Base-by-base conservation (phyloP, 2,888 invertebrate genomes). In the Abrostola triplasia region DNA sequence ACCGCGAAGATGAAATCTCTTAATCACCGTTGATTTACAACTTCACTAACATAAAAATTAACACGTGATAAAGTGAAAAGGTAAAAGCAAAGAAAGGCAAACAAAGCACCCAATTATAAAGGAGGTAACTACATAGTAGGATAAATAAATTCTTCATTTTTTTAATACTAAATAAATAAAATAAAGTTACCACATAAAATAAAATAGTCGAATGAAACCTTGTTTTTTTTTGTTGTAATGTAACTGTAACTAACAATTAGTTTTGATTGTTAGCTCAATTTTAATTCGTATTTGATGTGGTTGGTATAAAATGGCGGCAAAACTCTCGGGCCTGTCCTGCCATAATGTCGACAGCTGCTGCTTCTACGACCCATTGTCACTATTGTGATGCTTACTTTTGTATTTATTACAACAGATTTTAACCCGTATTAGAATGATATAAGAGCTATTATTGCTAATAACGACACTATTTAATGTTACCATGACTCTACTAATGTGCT, bases 301-400 rank as follows among this genome's bases (percentile, higher is more conserved):
- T 51, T 42, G 49, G 36, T 44, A 50, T 57, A 59, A 79, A 78
- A 76, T 76, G 79, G 79, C 79, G 79, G 77, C 79, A 76, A 79
- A 79, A 59, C 58, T 12, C 55, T 37, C 55, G 64, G 70, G 62
- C 64, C 61, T 64, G 57, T 58, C 59, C 74, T 63, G 71, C 83
- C 81, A 82, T 80, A 83, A 81, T 80, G 76, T 76, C 79, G 80
- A 85, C 90, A 89, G 90, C 88, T 89, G 90, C 88, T 84, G 68
- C 74, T 67, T 76, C 73, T 72, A 75, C 85, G 86, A 87, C 82
- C 85, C 60, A 87, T 85, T 88, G 86, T 84, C 77, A 79, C 64
- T 62, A 66, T 68, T 74, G 65, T 80, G 77, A 80, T 84, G 80
- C 69, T 75, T 69, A 73, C 67, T 78, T 70, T 74, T 68, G 65